Conservation (phyloP, 2,797 vertebrate species). For the Austrolebias charrua region DNA sequence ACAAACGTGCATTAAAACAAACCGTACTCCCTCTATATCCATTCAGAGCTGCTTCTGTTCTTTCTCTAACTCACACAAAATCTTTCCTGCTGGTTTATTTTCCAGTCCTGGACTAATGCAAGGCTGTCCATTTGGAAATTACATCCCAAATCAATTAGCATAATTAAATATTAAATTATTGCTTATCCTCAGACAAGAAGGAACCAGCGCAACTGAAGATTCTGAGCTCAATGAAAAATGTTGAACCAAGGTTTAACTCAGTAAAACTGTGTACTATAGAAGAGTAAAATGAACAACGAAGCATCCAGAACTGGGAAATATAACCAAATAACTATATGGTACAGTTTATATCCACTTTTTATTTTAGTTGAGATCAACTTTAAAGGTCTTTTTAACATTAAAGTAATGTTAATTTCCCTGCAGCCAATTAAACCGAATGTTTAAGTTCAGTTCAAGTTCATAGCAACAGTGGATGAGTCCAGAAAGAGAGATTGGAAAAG, state of each 20-base stretch:
- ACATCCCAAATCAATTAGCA: conserved; percentile 40
- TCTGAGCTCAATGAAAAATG: conserved; percentile 22
- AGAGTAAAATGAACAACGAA: not conserved
- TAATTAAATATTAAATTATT: conserved; percentile 60
- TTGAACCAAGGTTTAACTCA: conserved; percentile 2
- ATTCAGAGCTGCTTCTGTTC: not conserved
- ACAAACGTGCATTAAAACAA: not conserved
- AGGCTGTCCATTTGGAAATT: conserved; percentile 30
- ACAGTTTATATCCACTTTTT: no score
- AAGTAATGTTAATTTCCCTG: no score
- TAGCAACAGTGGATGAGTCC: no score
- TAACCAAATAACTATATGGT: no score
- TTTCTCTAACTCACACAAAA: conserved; percentile 1
- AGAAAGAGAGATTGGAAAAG: no score
- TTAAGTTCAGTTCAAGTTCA: no score
- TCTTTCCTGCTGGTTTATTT: conserved; percentile 24
- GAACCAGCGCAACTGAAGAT: conserved; percentile 30
- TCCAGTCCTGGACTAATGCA: conserved; percentile 16
- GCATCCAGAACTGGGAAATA: not conserved
- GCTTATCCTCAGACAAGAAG: conserved; percentile 45
- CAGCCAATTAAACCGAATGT: no score
- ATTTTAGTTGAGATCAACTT: no score
- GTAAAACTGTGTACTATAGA: not conserved
- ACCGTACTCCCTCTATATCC: no score
- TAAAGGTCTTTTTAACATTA: no score